A percentile compares a stretch with the other conserved stretches of the same genome.
These are phyloP conservation scores for Dufourea novaeangliae DNA, from an alignment of 1,140 invertebrate species.

Conservation along the genomic window DNA sequence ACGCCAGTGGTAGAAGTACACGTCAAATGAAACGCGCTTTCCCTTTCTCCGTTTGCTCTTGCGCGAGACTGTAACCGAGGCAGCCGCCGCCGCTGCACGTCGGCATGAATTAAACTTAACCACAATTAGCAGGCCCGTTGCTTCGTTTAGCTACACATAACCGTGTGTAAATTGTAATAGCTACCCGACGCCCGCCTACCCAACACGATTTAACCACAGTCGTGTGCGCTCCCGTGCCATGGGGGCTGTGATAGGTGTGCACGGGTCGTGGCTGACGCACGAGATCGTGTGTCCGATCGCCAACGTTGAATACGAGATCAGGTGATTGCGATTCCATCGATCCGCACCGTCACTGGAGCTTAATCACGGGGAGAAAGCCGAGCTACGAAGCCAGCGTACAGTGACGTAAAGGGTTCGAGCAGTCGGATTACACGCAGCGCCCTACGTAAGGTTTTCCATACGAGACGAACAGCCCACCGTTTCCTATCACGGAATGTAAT, in stretches of 20 bases:
- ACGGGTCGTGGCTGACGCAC: constrained; percentile 17
- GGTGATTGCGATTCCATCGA: constrained; percentile 60
- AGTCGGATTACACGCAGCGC: constrained; percentile 17
- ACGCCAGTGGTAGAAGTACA: constrained; percentile 22
- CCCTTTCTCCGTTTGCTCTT: neutral
- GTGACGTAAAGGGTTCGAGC: constrained; percentile 39
- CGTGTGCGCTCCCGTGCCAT: neutral
- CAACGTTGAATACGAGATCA: constrained; percentile 61
- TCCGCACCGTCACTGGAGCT: constrained; percentile 45
- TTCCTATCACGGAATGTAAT: neutral
- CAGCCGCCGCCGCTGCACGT: too few relatives aligned
- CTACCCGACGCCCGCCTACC: constrained; percentile 35
- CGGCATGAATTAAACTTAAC: constrained; percentile 72
- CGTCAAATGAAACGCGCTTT: constrained; percentile 50
- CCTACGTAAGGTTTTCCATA: constrained; percentile 26
- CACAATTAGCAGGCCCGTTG: constrained; percentile 68
- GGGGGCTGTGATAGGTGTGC: neutral
- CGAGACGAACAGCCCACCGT: neutral
- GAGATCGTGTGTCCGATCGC: constrained; percentile 30
- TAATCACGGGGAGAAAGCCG: constrained; percentile 35
- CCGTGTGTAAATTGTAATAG: constrained; percentile 70
- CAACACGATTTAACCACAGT: constrained; percentile 3
- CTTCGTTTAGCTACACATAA: constrained; percentile 63
- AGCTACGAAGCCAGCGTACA: constrained; percentile 35
- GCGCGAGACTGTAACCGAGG: neutral